phyloP scores from a whole-genome alignment of 1,140 invertebrate genomes.

The Drosophila mauritiana region DNA sequence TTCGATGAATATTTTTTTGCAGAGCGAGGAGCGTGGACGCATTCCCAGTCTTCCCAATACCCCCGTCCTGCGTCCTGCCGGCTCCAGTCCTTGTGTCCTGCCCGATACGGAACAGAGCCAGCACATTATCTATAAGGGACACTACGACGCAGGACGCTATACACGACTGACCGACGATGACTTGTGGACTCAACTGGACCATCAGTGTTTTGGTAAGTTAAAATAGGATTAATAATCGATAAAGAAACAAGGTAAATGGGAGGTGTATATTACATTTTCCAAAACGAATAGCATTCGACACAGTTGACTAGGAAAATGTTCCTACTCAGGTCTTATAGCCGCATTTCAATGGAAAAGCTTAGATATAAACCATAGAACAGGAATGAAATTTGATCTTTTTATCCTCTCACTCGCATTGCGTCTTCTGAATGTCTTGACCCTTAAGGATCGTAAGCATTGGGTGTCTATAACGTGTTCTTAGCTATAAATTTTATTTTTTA shows the following conservation, averaged over 20 bases:
- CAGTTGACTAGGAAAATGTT: background rate
- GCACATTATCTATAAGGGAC: slow-evolving; percentile 89
- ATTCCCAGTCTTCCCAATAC: slow-evolving; percentile 88
- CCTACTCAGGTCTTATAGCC: too few species aligned
- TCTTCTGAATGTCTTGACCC: background rate
- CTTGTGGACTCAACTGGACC: slow-evolving; percentile 88
- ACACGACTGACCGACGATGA: slow-evolving; percentile 91
- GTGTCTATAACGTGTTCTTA: background rate
- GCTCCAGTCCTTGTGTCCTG: slow-evolving; percentile 88
- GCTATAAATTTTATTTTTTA: background rate
- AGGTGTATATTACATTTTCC: background rate
- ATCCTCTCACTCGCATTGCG: background rate
- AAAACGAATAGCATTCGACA: background rate
- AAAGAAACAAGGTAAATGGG: too few species aligned
- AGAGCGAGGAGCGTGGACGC: slow-evolving; percentile 91
- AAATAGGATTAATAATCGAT: too few species aligned
- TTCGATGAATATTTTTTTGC: background rate
- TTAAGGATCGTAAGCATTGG: background rate
- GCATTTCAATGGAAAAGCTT: background rate
- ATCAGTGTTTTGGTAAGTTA: slow-evolving; percentile 71
- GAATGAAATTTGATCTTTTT: background rate
- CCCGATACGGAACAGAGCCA: slow-evolving; percentile 89
- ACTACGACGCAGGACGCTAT: slow-evolving; percentile 90
- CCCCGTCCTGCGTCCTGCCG: slow-evolving; percentile 88
- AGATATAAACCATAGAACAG: background rate